A percentile compares a stretch with the other conserved stretches of the same genome.
phyloP scores from a whole-genome alignment of 2,797 vertebrate species.

The Molossus molossus region DNA sequence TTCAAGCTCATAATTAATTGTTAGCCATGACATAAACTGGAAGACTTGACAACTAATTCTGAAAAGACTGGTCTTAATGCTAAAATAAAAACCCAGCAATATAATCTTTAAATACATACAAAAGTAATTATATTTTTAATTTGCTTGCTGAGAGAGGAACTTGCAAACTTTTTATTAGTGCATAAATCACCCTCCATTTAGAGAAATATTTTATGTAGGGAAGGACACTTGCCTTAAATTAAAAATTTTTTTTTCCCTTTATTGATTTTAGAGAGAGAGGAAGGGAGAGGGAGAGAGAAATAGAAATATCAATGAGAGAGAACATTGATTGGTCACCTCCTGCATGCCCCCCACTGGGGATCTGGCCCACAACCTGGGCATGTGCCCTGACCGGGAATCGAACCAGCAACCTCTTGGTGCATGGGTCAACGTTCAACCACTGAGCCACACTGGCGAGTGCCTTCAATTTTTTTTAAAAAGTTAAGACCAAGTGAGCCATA shows the following conservation, averaged over 20 bases:
- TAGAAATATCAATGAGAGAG: too few species aligned
- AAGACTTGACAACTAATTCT: slow-evolving; percentile 60
- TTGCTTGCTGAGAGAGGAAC: slow-evolving; percentile 24
- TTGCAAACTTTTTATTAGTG: slow-evolving; percentile 15
- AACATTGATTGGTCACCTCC: too few species aligned
- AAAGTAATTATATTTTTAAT: slow-evolving; percentile 60
- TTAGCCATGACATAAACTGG: neutral
- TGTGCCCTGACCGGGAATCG: too few species aligned
- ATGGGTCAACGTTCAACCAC: too few species aligned
- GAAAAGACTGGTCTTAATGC: slow-evolving; percentile 54
- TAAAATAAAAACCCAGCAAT: slow-evolving; percentile 55
- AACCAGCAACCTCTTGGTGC: too few species aligned
- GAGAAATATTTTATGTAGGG: neutral
- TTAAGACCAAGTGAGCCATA: neutral
- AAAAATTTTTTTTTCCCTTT: too few species aligned
- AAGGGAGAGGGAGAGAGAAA: too few species aligned
- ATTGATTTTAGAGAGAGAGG: too few species aligned
- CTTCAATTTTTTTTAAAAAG: neutral
- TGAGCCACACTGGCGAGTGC: neutral
- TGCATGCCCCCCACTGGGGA: too few species aligned
- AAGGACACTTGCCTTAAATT: too few species aligned
- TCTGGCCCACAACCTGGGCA: too few species aligned
- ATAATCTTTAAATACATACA: slow-evolving; percentile 61
- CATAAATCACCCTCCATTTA: neutral
- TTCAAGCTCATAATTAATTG: slow-evolving; percentile 35